Percentiles rank a stretch among this genome's conserved stretches.
Conservation (phyloP, 2,888 invertebrate genomes). For the Eupithecia subfuscata region DNA sequence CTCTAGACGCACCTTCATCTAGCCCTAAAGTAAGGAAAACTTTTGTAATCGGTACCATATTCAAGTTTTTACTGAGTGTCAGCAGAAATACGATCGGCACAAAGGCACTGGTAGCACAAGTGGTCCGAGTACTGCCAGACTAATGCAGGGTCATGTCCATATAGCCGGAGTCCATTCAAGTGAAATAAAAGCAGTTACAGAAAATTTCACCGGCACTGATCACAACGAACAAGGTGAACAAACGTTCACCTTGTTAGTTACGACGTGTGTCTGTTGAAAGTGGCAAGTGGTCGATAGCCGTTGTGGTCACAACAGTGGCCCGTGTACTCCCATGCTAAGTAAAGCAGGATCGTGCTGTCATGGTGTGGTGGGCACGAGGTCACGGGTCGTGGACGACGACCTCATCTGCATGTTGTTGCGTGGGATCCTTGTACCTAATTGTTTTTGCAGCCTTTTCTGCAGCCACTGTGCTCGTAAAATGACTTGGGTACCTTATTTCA, state of each 20-base stretch:
- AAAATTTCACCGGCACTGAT: background rate
- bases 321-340: background rate
- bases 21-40: background rate
- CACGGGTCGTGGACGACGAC: slow-evolving; percentile 43
- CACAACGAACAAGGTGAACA: too few relatives aligned
- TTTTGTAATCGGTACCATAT: background rate
- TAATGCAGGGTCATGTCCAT: background rate
- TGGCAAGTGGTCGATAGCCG: background rate
- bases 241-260: too few relatives aligned
- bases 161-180: background rate
- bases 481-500: background rate
- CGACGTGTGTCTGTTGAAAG: background rate
- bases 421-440: slow-evolving; percentile 43
- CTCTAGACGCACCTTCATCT: background rate
- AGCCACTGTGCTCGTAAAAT: slow-evolving; percentile 27
- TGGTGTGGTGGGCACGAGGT: slow-evolving; percentile 41
- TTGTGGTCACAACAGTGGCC: background rate
- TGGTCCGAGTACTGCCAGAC: background rate
- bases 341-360: slow-evolving; percentile 39
- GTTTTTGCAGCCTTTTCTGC: slow-evolving; percentile 39
- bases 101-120: background rate
- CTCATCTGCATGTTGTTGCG: slow-evolving; percentile 46
- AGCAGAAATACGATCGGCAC: background rate
- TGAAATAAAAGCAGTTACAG: background rate
- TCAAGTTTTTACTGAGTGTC: background rate